phyloP scores from a whole-genome alignment of 2,113 vertebrate species.

The Scolopax mira region DNA sequence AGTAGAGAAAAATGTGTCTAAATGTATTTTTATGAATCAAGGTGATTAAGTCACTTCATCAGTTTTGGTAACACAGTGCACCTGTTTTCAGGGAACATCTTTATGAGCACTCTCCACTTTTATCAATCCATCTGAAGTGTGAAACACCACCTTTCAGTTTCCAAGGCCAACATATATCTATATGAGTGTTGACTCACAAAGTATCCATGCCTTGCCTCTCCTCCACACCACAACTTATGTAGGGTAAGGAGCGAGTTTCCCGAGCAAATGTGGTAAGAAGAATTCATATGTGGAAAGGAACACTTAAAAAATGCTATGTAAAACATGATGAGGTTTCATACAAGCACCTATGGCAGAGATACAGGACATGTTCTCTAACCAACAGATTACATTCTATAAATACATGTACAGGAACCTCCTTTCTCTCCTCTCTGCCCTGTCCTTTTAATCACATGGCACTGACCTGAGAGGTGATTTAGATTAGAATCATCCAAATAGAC shows the following conservation, averaged over 20 bases:
- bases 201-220: neutral
- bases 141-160: neutral
- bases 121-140: neutral
- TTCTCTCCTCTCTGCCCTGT: neutral
- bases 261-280: neutral
- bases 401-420: rapidly evolving
- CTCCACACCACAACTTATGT: neutral
- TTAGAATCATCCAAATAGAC: neutral
- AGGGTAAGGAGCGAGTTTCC: neutral
- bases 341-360: neutral
- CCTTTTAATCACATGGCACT: neutral
- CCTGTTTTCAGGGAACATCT: neutral
- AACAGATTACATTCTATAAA: neutral
- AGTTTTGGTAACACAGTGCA: neutral
- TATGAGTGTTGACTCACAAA: rapidly evolving
- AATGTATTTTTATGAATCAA: neutral
- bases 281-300: neutral
- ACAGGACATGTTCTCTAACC: neutral
- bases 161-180: neutral
- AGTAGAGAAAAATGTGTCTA: neutral
- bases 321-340: neutral
- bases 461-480: neutral
- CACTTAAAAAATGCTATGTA: neutral
- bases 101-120: neutral
- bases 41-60: neutral